Conservation (phyloP, 2,797 vertebrate species). For the Heliangelus exortis region DNA sequence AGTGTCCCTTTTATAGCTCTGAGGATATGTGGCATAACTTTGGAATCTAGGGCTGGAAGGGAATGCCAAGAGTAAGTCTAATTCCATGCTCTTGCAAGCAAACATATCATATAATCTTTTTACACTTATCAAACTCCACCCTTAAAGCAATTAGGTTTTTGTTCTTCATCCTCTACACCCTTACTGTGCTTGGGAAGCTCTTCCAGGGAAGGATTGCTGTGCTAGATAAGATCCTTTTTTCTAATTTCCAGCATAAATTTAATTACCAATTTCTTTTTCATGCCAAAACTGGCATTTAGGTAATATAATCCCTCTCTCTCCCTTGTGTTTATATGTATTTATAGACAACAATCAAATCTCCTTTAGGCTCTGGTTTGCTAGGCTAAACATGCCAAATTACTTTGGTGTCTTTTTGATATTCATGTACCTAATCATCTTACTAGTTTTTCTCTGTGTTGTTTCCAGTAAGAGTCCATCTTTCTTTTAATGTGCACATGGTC, state of each 20-base stretch:
- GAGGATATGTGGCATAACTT: neutral
- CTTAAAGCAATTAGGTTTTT: conserved; percentile 41
- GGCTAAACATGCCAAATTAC: neutral
- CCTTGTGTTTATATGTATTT: neutral
- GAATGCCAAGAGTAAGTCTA: neutral
- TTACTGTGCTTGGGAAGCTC: neutral
- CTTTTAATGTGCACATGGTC: neutral
- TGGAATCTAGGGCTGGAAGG: neutral
- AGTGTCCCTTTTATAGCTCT: neutral
- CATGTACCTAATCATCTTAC: neutral
- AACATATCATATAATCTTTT: neutral
- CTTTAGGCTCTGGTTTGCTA: neutral
- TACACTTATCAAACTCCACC: conserved; percentile 3
- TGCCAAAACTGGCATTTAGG: neutral
- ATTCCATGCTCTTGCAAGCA: conserved; percentile 1
- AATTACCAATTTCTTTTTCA: neutral
- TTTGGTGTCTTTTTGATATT: conserved; percentile 12
- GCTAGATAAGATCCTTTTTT: conserved; percentile 1
- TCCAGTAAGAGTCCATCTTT: neutral
- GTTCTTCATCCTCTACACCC: neutral
- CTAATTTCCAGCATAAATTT: neutral
- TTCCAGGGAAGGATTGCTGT: conserved; percentile 4
- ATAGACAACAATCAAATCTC: neutral
- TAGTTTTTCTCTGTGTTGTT: neutral
- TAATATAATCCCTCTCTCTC: neutral